These are phyloP conservation scores for Ceratitis capitata DNA, from an alignment of 1,140 invertebrate species.

Conservation along the genomic window DNA sequence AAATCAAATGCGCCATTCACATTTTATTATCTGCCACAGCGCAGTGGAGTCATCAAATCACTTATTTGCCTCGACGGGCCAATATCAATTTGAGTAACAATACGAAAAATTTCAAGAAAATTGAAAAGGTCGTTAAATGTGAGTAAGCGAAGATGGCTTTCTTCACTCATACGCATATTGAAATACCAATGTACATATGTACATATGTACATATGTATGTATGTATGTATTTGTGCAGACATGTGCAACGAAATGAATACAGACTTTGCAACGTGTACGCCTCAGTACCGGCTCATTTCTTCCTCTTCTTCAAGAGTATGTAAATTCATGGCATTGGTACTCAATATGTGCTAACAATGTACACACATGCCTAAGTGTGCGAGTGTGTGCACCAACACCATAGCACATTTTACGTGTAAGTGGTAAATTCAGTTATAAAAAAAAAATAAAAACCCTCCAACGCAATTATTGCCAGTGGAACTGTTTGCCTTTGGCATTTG, in stretches of 20 bases:
- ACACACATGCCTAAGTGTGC: background rate
- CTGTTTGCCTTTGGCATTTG: background rate
- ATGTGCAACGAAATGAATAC: background rate
- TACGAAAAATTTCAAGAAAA: background rate
- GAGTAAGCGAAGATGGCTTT: background rate
- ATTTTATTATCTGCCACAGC: background rate
- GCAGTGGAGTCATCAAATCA: background rate
- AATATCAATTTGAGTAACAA: background rate
- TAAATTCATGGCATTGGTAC: background rate
- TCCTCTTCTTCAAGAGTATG: background rate
- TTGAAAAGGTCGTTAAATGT: background rate
- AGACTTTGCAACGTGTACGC: background rate
- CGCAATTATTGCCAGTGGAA: background rate
- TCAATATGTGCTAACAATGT: background rate
- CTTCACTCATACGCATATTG: no score
- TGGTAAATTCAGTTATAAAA: background rate
- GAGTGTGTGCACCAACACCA: background rate
- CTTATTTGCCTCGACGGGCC: background rate
- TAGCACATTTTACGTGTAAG: background rate
- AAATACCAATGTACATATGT: no score
- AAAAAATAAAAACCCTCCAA: background rate
- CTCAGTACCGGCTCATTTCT: background rate
- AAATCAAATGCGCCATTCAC: background rate
- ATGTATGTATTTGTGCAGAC: background rate
- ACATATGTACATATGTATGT: no score